phyloP scores from a whole-genome alignment of 2,888 invertebrate genomes.

The Itoplectis maculator region DNA sequence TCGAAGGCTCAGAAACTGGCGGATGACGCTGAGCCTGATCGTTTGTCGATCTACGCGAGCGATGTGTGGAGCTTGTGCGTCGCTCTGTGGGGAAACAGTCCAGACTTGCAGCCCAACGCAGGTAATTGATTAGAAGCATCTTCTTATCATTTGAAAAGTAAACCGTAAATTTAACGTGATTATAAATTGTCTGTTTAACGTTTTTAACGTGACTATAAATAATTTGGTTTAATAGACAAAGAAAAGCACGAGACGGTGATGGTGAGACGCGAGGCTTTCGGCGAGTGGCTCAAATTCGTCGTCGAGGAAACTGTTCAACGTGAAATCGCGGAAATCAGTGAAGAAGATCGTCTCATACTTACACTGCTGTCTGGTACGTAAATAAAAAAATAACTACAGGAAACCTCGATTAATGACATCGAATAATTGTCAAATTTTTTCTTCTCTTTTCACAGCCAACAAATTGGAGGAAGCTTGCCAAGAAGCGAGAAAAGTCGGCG shows the following conservation, averaged over 20 bases:
- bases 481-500: conserved; percentile 85
- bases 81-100: conserved; percentile 93
- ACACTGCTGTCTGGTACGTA: conserved; percentile 76
- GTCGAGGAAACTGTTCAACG: conserved; percentile 84
- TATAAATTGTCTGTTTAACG: too few relatives aligned
- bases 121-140: conserved; percentile 78
- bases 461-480: conserved; percentile 87
- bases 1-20: conserved; percentile 84
- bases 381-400: background rate
- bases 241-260: conserved; percentile 85
- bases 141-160: too few relatives aligned
- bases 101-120: conserved; percentile 85
- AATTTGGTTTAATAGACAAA: conserved; percentile 81
- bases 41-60: conserved; percentile 81
- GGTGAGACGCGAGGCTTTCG: conserved; percentile 87
- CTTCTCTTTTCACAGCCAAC: conserved; percentile 85
- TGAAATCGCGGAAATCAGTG: conserved; percentile 77
- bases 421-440: conserved; percentile 4
- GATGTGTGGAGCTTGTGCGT: conserved; percentile 86
- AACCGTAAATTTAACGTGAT: too few relatives aligned
- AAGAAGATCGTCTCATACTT: conserved; percentile 76
- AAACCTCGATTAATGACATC: background rate
- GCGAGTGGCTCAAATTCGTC: conserved; percentile 88
- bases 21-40: conserved; percentile 74
- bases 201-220: background rate